phyloP scores from a whole-genome alignment of 2,888 invertebrate genomes.

The Tyria jacobaeae region DNA sequence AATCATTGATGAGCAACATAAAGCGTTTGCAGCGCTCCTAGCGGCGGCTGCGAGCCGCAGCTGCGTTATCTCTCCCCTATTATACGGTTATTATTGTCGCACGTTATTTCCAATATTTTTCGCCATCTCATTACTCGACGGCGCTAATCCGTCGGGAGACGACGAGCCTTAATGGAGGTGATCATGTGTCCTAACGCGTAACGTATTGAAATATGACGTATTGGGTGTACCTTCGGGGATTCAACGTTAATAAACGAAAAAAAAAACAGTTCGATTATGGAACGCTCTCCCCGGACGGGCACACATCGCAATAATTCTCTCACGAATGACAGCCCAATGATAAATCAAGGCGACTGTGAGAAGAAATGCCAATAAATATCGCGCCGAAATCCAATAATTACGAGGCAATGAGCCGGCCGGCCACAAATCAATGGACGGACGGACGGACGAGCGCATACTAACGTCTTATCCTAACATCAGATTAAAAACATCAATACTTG shows the following conservation, averaged over 20 bases:
- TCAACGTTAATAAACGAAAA: slow-evolving; percentile 74
- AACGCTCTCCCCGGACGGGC: slow-evolving; percentile 61
- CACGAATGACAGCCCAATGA: slow-evolving; percentile 73
- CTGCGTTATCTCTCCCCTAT: slow-evolving; percentile 66
- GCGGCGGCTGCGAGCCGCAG: slow-evolving; percentile 66
- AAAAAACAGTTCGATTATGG: slow-evolving; percentile 65
- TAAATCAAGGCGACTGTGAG: slow-evolving; percentile 80
- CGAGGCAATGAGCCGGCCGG: slow-evolving; percentile 81
- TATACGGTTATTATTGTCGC: slow-evolving; percentile 77
- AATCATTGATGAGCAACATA: slow-evolving; percentile 48
- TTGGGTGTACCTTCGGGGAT: slow-evolving; percentile 77
- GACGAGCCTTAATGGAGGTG: slow-evolving; percentile 81
- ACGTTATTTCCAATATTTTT: slow-evolving; percentile 82
- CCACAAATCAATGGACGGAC: slow-evolving; percentile 81
- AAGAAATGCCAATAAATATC: slow-evolving; percentile 84
- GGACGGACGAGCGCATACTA: slow-evolving; percentile 80
- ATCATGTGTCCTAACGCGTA: slow-evolving; percentile 82
- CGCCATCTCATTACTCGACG: slow-evolving; percentile 83
- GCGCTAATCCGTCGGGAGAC: slow-evolving; percentile 83
- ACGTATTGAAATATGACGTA: slow-evolving; percentile 84
- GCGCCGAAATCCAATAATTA: slow-evolving; percentile 85
- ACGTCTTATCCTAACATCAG: slow-evolving; percentile 86
- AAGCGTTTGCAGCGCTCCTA: slow-evolving; percentile 65
- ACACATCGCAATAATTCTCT: slow-evolving; percentile 73
- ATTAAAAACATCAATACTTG: slow-evolving; percentile 87